Evolutionary conservation across 2,797 vertebrate genomes (phyloP), one percentile per base, ranked within the genome.

Genomic region (Harpagifer antarcticus): DNA sequence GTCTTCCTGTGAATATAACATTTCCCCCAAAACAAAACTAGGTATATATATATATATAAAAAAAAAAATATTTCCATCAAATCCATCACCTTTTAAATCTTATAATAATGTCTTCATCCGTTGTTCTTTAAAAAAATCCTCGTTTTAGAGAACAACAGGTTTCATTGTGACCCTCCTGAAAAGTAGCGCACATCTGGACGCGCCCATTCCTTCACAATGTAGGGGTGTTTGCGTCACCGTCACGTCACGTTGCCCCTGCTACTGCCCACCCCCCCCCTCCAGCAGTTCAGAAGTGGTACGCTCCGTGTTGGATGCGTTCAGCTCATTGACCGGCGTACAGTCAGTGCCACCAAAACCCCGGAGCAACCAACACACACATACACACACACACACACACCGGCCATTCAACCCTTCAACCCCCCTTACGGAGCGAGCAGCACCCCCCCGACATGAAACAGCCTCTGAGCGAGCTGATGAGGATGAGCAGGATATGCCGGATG

Each of bases 401-500:
- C 72, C 64, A 73, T 70, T 72, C 80, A 53, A 19, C 16, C 62
- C n/a, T 37, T 37, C 33, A 37, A 37, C 1, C 33, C 33, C 33
- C 33, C 33, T 40, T 57, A 44, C 63, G 54, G 40, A 71, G 72
- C 76, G 57, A 79, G 57, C 75, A 17, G 72, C 70, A 20, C 14
- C 78, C 64, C 82, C 79, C 82, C 93, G 95, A 91, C 93, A 99
- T 98, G 98, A 99, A 97, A 95, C 96, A 95, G 93, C 95, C 95
- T 85, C 94, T 98, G 68, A 91, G 95, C 91, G 97, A 98, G 89
- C 95, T 97, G 86, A 96, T 98, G 97, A 98, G 97, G 96, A 97
- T 98, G 97, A 98, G 95, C 93, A 95, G 96, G 89, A 97, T 98
- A 65, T 99, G 97, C 94, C 96, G 97, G 93, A 97, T 99, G 98